Conservation (phyloP, 2,113 vertebrate genomes). For the Pterophyllum scalare region DNA sequence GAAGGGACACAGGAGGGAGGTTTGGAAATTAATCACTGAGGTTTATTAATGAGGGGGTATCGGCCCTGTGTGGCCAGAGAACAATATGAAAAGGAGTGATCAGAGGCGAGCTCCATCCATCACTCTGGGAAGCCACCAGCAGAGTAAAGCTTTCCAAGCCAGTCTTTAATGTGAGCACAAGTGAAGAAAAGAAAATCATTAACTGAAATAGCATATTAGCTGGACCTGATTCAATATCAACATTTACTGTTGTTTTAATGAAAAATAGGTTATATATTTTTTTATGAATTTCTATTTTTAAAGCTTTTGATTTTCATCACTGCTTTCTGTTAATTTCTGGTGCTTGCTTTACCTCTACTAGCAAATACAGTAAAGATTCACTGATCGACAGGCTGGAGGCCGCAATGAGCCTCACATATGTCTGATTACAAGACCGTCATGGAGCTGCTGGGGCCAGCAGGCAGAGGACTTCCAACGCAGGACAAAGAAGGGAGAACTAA, state of each 20-base stretch:
- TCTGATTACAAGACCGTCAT: no score
- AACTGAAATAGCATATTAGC: constrained; percentile 28
- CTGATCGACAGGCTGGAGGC: neutral
- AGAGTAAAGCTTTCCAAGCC: constrained; percentile 45
- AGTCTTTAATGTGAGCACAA: constrained; percentile 20
- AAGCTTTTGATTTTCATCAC: constrained; percentile 3
- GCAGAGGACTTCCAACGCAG: no score
- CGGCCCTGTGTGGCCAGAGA: constrained; percentile 62
- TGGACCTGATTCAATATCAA: neutral
- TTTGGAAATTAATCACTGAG: constrained; percentile 70
- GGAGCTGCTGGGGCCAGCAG: no score
- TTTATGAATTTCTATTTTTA: neutral
- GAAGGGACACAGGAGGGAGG: constrained; percentile 55
- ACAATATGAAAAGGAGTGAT: constrained; percentile 64
- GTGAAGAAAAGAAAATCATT: constrained; percentile 20
- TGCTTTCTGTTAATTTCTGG: neutral
- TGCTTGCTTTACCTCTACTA: neutral
- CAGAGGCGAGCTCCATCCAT: constrained; percentile 59
- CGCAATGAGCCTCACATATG: no score
- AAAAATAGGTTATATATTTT: neutral
- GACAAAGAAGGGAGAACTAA: no score
- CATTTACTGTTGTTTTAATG: constrained; percentile 10
- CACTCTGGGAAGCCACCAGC: constrained; percentile 51
- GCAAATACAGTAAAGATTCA: neutral
- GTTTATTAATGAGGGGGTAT: constrained; percentile 74